Base-by-base conservation (phyloP, 2,797 vertebrate genomes). In the Tauraco hartlaubi region DNA sequence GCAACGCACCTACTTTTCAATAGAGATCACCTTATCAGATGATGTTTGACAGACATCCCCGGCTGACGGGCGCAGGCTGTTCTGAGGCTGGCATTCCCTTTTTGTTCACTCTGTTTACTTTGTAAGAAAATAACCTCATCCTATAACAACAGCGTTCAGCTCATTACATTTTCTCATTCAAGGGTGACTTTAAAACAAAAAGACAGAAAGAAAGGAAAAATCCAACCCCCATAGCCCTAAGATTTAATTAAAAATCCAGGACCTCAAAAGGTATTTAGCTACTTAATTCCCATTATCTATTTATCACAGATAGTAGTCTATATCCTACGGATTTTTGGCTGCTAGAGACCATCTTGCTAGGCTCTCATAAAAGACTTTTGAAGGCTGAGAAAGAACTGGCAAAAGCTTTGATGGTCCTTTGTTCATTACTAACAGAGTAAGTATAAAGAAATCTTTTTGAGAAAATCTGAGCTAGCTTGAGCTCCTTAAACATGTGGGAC, bases 381-480 rank as follows among this genome's bases (percentile, higher is more conserved):
- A 89, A 89, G 92, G 89, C 46, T 44, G 48, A 91, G 59, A 69
- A 63, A 87, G 31, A 79, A 33, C 25, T 4, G 28, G 52, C 48
- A 79, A 87, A 80, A 77, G 39, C 81, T 92, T 94, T 91, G 81
- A 77, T 67, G 48, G 39, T 25, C 56, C 39, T 96, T 94, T 96
- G 92, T 89, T 96, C 89, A 48, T 28, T 77, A 54, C 44, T 76
- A 93, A 84, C n/a, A 86, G 56, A 88, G 9, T 51, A 71, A 54
- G 68, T 31, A 88, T 75, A 95, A 96, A 94, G 89, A 96, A 94
- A 96, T 93, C 93, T 97, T 97, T 97, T 54, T 82, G 90, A 94
- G 86, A 86, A 96, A 96, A 94, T 90, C 69, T 12, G 89, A 94
- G 95, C 84, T 67, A 95, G 80, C 85, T 81, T 82, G 88, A 95